Conservation (phyloP, 2,113 vertebrate genomes). For the Geococcyx californianus region DNA sequence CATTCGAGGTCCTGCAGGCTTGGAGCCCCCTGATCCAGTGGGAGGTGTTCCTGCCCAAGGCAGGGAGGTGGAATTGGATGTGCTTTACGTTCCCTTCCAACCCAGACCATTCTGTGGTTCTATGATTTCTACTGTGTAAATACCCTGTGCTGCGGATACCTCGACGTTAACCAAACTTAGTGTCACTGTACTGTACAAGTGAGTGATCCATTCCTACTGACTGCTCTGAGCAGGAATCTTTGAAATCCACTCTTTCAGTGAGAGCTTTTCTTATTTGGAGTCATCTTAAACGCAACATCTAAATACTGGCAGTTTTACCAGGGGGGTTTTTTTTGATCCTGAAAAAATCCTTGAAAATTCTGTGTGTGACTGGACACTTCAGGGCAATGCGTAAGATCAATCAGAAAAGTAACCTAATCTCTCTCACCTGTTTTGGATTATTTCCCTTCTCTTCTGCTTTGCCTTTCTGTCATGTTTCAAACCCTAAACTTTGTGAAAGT, state of each 20-base stretch:
- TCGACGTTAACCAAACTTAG: background rate
- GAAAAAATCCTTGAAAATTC: background rate
- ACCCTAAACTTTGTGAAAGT: background rate
- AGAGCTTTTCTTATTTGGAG: background rate
- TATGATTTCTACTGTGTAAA: background rate
- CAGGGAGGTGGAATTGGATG: too few relatives aligned
- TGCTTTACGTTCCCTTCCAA: too few relatives aligned
- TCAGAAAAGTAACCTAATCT: background rate
- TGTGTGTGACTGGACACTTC: too few relatives aligned
- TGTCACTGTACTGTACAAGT: rapidly evolving
- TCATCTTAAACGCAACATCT: background rate
- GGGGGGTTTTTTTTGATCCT: background rate
- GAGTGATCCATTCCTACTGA: rapidly evolving
- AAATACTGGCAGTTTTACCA: background rate
- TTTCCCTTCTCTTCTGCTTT: background rate
- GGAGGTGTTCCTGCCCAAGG: too few relatives aligned
- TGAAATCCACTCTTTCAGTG: background rate
- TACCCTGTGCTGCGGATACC: background rate
- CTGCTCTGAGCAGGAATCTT: background rate
- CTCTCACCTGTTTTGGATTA: background rate
- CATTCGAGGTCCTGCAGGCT: background rate
- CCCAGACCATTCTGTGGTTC: too few relatives aligned
- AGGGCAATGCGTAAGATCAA: background rate
- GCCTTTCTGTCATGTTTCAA: background rate
- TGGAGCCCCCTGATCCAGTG: too few relatives aligned